These are phyloP conservation scores for Lamellibrachia columna DNA, from an alignment of 2,888 invertebrate species.

Conservation along the genomic window DNA sequence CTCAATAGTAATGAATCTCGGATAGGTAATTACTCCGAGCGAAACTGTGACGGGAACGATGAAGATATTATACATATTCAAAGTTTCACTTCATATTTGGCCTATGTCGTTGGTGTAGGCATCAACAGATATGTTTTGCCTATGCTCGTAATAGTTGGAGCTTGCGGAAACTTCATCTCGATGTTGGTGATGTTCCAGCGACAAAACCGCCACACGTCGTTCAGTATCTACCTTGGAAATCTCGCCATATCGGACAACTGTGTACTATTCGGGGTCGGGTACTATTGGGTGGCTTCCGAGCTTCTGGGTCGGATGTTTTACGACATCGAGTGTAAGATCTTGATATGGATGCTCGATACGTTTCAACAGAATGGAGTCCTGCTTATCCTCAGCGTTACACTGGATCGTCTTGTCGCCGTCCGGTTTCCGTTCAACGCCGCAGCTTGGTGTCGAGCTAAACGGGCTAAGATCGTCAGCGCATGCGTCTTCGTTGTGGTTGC, in stretches of 20 bases:
- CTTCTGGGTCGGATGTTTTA: not conserved
- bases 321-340: not conserved
- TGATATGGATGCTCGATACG: not conserved
- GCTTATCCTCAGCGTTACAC: not conserved
- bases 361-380: not conserved
- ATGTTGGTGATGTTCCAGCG: conserved; percentile 27
- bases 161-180: not conserved
- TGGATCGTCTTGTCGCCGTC: conserved; percentile 17
- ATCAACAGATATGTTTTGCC: not conserved
- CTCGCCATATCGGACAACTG: conserved; percentile 28
- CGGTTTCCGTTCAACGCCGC: not conserved
- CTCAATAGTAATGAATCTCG: not conserved
- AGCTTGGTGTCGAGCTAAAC: not conserved
- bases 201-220: conserved; percentile 26
- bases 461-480: not conserved
- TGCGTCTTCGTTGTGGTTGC: not conserved
- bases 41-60: not conserved
- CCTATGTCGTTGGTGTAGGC: not conserved
- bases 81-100: not conserved
- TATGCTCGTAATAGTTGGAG: not conserved
- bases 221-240: conserved; percentile 23
- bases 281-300: conserved; percentile 23
- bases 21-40: not conserved
- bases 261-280: conserved; percentile 2
- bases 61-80: not conserved